Conservation (phyloP, 1,140 invertebrate species). For the Platyscapa corneri region DNA sequence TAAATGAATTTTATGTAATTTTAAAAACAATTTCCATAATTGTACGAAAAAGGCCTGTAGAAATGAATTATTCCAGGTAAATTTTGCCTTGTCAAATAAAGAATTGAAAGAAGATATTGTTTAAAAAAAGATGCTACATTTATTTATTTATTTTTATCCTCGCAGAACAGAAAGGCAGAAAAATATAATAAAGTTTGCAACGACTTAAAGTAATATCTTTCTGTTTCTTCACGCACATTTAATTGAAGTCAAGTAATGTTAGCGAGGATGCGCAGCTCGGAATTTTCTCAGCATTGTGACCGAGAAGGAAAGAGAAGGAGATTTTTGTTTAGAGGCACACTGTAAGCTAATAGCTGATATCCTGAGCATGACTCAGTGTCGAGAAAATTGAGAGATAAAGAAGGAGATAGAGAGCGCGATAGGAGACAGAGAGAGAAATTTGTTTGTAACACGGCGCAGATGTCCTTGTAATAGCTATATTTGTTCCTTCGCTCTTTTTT, state of each 20-base stretch:
- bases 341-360: conserved; percentile 69
- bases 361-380: conserved; percentile 50
- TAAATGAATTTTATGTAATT: too few species aligned
- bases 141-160: not conserved
- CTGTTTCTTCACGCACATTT: not conserved
- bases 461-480: conserved; percentile 15
- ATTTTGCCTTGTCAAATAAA: not conserved
- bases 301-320: conserved; percentile 41
- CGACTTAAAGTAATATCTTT: not conserved
- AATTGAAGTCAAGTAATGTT: conserved; percentile 1
- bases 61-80: too few species aligned
- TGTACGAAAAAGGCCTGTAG: too few species aligned
- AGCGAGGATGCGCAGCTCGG: conserved; percentile 35
- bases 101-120: not conserved
- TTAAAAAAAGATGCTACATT: not conserved
- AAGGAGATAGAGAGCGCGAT: conserved; percentile 7
- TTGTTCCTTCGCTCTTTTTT: conserved; percentile 9
- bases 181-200: not conserved
- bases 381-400: not conserved
- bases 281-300: conserved; percentile 71
- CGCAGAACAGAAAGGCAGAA: too few species aligned
- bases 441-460: not conserved
- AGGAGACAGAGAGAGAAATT: not conserved
- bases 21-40: too few species aligned
- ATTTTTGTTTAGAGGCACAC: not conserved